These are phyloP conservation scores for Anabacerthia variegaticeps DNA, from an alignment of 2,797 vertebrate species.

Conservation along the genomic window DNA sequence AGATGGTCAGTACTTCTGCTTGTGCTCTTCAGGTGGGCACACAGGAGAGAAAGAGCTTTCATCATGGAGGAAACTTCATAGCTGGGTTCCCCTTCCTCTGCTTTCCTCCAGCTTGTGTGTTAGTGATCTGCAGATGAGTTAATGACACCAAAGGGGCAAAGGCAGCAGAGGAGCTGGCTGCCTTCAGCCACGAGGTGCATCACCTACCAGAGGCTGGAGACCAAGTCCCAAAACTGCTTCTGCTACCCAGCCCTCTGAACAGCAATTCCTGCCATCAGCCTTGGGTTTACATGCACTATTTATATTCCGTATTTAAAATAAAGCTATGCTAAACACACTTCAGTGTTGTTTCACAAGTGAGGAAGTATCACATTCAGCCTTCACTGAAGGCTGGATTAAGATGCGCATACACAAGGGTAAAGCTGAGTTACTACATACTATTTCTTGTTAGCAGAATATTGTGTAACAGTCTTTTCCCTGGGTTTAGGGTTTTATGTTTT, in stretches of 20 bases:
- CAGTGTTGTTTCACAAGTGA: neutral
- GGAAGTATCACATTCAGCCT: neutral
- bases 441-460: constrained; percentile 22
- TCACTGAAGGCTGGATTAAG: neutral
- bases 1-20: neutral
- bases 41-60: accelerated
- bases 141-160: neutral
- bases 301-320: neutral
- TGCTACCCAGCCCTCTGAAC: neutral
- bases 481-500: constrained; percentile 36
- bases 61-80: neutral
- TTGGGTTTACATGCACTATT: neutral
- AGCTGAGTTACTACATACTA: neutral
- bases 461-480: neutral
- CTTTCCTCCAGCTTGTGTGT: neutral
- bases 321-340: neutral
- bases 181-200: neutral
- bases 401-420: neutral
- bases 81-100: neutral
- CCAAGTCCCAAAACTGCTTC: neutral
- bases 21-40: accelerated
- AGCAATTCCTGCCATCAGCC: neutral
- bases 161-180: neutral
- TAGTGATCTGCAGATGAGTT: neutral
- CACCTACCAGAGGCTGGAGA: neutral